Evolutionary conservation across 2,113 vertebrate genomes (phyloP), one percentile per base, ranked within the genome.

Genomic region (Arizona elegans): DNA sequence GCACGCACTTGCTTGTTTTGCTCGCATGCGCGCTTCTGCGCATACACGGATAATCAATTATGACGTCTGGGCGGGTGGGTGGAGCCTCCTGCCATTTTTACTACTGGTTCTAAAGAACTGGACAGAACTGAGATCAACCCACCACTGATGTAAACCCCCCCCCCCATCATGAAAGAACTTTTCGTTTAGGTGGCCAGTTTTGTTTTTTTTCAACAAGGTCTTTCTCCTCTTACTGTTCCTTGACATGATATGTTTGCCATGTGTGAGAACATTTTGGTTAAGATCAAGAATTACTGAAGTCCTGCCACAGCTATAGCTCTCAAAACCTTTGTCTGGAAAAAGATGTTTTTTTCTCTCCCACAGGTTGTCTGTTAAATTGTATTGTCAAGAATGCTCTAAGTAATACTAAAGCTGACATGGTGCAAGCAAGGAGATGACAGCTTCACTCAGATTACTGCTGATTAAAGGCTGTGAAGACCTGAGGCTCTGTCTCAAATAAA

Each of bases 401-500:
- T 95, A 96, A 91, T 92, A 90, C 94, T 87, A 96, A 96, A 96
- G 89, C 95, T 96, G 97, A 96, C 96, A 97, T 95, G 65, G 92
- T 93, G 94, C 96, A 97, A 96, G 97, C 95, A 94, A 93, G 92
- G 70, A 95, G 59, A 94, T 97, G 97, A 98, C 96, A 97, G 95
- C 93, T 95, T 96, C 95, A 94, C 95, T 97, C 96, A 88, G 93
- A 88, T 95, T 97, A 94, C 91, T 95, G 93, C 95, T 97, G 97
- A 97, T 97, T 96, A 97, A 97, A 97, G 94, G 94, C 95, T 97
- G 95, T 91, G 62, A 92, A 88, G 92, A 95, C 97, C 96, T 75
- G 92, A 94, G 95, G 96, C 95, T 88, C 89, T 13, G 52, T 91
- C 95, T 95, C n/a, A 0, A 87, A 92, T 4, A 94, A 59, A 94